These are phyloP conservation scores for Calyptomena viridis DNA, from an alignment of 2,113 vertebrate species.

Conservation along the genomic window DNA sequence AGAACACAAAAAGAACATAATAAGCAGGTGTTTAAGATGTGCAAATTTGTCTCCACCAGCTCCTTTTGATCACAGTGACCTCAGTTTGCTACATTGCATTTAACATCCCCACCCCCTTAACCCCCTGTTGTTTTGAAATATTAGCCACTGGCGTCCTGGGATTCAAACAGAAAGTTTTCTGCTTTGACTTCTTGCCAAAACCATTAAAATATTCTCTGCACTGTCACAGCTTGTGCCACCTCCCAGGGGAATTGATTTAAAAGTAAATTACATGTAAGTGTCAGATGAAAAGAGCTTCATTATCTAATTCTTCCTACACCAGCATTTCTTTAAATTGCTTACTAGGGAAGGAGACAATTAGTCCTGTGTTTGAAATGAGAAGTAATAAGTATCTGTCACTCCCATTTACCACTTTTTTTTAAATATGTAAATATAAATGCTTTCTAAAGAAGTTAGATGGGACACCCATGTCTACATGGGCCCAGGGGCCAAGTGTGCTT, in stretches of 20 bases:
- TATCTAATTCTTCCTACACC: conserved; percentile 66
- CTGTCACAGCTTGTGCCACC: conserved; percentile 61
- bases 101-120: neutral
- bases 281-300: conserved; percentile 66
- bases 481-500: neutral
- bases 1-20: neutral
- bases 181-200: conserved; percentile 62
- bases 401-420: conserved; percentile 1
- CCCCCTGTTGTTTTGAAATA: conserved; percentile 36
- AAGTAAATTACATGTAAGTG: conserved; percentile 68
- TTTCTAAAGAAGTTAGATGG: neutral
- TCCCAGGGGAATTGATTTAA: conserved; percentile 52
- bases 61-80: conserved; percentile 46
- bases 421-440: neutral
- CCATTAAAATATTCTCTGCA: conserved; percentile 56
- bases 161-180: conserved; percentile 33
- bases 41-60: neutral
- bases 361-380: conserved; percentile 31
- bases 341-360: conserved; percentile 62
- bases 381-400: conserved; percentile 52
- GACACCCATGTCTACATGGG: neutral
- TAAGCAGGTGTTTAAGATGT: neutral
- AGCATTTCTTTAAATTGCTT: conserved; percentile 71
- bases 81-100: neutral
- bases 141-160: neutral